Conservation (phyloP, 2,797 vertebrate genomes). For the Coendou prehensilis region DNA sequence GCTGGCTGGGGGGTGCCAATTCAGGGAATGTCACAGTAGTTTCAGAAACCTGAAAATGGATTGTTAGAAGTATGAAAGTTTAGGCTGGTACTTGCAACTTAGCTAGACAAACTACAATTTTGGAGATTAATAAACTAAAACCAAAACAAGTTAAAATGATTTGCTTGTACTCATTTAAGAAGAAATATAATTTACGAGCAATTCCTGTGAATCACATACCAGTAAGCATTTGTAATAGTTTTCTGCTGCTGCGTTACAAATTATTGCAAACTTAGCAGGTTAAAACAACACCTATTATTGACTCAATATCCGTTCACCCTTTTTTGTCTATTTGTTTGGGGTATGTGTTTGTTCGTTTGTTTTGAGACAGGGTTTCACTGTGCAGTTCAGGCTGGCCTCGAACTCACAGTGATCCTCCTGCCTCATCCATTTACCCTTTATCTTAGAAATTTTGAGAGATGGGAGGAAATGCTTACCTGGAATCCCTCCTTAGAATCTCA, state of each 20-base stretch:
- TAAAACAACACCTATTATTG: background rate
- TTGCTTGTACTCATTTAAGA: conserved; percentile 4
- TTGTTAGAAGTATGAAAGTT: background rate
- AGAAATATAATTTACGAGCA: background rate
- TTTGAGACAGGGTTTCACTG: too few relatives aligned
- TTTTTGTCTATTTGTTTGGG: background rate
- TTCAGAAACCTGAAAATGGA: background rate
- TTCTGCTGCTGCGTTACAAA: background rate
- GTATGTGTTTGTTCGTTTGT: too few relatives aligned
- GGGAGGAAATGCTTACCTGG: background rate
- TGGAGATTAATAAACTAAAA: conserved; percentile 33
- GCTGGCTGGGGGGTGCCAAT: background rate
- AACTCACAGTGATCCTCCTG: too few relatives aligned
- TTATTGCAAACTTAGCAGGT: background rate
- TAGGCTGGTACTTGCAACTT: background rate
- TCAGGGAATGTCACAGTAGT: background rate
- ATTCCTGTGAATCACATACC: background rate
- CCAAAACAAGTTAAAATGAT: background rate
- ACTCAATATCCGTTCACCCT: background rate
- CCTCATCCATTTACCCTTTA: background rate
- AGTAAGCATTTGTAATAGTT: background rate
- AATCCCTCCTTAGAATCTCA: background rate
- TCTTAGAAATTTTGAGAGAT: background rate
- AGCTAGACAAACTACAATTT: background rate
- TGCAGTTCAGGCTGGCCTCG: too few relatives aligned